Evolutionary conservation across 2,113 vertebrate species (phyloP).

Genomic region (Acanthochromis polyacanthus): DNA sequence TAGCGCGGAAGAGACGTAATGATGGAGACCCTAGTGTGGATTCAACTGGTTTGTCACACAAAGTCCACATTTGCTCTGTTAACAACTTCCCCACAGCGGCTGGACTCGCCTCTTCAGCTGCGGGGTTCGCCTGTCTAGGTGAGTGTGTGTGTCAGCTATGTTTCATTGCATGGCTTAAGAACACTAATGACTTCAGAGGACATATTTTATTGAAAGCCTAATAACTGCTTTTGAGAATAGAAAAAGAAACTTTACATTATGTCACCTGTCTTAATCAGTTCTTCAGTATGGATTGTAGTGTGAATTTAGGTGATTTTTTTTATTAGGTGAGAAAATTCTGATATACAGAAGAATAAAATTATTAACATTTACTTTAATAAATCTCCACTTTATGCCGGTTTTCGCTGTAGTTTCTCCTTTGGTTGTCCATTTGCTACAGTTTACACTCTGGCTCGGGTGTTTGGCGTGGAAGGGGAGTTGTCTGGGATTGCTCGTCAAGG

Average conservation of each 20-base stretch:
- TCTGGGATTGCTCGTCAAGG: slow-evolving; percentile 93
- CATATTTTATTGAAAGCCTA: not conserved
- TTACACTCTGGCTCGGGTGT: slow-evolving; percentile 88
- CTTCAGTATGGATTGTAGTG: not conserved
- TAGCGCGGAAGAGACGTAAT: slow-evolving; percentile 88
- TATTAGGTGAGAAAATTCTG: not conserved
- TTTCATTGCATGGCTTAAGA: not conserved
- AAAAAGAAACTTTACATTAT: too few relatives aligned
- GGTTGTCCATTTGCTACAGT: slow-evolving; percentile 78
- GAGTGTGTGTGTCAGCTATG: slow-evolving; percentile 38
- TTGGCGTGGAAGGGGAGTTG: slow-evolving; percentile 90
- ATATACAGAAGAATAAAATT: not conserved
- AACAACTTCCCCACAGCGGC: slow-evolving; percentile 98
- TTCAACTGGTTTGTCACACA: slow-evolving; percentile 81
- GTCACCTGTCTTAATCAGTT: not conserved
- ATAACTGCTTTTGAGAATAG: not conserved
- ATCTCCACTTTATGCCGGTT: not conserved
- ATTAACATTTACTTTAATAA: not conserved
- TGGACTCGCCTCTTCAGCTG: slow-evolving; percentile 94
- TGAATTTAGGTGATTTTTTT: not conserved
- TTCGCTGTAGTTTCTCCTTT: not conserved
- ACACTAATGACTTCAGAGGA: not conserved
- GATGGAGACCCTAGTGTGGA: slow-evolving; percentile 41
- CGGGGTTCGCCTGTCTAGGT: slow-evolving; percentile 96
- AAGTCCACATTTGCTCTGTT: slow-evolving; percentile 91